Evolutionary conservation across 2,888 invertebrate species (phyloP).

Genomic region (Xestobium rufovillosum): DNA sequence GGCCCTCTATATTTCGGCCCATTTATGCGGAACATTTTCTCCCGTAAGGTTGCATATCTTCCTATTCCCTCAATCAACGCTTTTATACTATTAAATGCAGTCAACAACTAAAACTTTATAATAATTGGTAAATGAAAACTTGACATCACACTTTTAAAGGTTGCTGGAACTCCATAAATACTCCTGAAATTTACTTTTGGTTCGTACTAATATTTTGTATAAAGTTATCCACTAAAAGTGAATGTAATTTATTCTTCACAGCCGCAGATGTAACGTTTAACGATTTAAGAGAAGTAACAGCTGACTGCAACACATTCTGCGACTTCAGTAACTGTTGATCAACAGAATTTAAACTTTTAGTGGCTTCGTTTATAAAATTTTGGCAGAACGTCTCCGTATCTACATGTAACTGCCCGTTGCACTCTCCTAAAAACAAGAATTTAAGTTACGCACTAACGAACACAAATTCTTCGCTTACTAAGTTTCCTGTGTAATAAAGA

Average conservation of each 20-base stretch:
- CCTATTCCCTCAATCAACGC: too few relatives aligned
- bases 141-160: too few relatives aligned
- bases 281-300: slow-evolving; percentile 35
- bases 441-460: neutral
- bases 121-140: too few relatives aligned
- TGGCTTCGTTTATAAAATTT: slow-evolving; percentile 30
- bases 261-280: slow-evolving; percentile 34
- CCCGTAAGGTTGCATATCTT: too few relatives aligned
- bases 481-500: slow-evolving; percentile 24
- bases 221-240: too few relatives aligned
- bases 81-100: too few relatives aligned
- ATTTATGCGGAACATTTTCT: too few relatives aligned
- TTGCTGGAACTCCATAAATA: too few relatives aligned
- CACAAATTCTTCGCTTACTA: slow-evolving; percentile 16
- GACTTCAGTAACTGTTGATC: slow-evolving; percentile 39
- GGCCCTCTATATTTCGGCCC: too few relatives aligned
- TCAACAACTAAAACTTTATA: too few relatives aligned
- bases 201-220: too few relatives aligned
- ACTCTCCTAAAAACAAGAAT: slow-evolving; percentile 33
- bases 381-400: slow-evolving; percentile 32
- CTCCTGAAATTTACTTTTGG: too few relatives aligned
- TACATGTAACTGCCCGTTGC: slow-evolving; percentile 32
- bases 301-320: slow-evolving; percentile 38
- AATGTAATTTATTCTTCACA: slow-evolving; percentile 37
- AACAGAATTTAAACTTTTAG: slow-evolving; percentile 31